These are phyloP conservation scores for Tautogolabrus adspersus DNA, from an alignment of 2,113 vertebrate species.

Conservation along the genomic window DNA sequence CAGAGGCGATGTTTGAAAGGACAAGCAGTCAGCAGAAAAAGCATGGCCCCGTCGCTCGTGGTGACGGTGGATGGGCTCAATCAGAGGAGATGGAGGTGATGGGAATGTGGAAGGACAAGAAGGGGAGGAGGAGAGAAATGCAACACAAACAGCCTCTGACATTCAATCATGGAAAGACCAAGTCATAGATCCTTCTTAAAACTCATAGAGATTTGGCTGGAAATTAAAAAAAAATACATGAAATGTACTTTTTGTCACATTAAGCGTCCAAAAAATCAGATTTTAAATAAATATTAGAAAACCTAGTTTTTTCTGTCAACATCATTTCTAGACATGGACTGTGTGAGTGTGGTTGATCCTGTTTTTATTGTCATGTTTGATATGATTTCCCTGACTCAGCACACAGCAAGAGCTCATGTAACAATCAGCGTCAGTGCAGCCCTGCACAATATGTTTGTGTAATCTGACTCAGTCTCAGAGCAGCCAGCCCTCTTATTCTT, in stretches of 20 bases:
- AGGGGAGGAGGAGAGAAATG: slow-evolving; percentile 21
- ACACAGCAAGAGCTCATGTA: no score
- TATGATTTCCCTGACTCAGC: no score
- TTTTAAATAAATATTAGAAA: not conserved
- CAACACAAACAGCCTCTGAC: slow-evolving; percentile 41
- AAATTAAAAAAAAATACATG: not conserved
- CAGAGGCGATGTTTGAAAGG: slow-evolving; percentile 35
- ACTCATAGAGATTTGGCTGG: not conserved
- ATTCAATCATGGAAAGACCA: slow-evolving; percentile 20
- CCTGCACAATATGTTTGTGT: no score
- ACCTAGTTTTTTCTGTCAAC: no score
- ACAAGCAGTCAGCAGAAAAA: slow-evolving; percentile 61
- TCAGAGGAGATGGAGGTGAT: slow-evolving; percentile 39
- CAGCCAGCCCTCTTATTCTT: no score
- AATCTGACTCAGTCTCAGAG: no score
- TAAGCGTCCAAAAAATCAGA: not conserved
- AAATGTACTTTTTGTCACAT: not conserved
- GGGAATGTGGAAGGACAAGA: slow-evolving; percentile 47
- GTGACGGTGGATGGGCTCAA: slow-evolving; percentile 54
- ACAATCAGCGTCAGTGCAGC: no score
- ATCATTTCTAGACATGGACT: no score
- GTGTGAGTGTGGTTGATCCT: no score
- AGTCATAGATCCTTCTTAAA: not conserved
- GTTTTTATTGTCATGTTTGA: no score
- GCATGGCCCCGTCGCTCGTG: slow-evolving; percentile 15